These are phyloP conservation scores for Cairina moschata DNA, from an alignment of 2,113 vertebrate species.

Conservation along the genomic window DNA sequence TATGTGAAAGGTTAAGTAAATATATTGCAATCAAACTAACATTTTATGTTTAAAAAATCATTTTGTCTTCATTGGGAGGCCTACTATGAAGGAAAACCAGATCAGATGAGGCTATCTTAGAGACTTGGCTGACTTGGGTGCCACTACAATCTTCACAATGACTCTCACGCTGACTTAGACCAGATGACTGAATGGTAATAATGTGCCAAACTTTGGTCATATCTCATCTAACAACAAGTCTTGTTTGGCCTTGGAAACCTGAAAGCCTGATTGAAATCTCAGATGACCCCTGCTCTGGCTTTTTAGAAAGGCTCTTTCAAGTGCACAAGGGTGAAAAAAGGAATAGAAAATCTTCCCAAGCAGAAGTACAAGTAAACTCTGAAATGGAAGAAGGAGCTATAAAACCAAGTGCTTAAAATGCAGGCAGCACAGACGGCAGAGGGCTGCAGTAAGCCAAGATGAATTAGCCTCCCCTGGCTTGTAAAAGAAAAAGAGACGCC, in stretches of 20 bases:
- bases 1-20: not conserved
- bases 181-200: not conserved
- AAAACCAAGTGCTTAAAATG: slow-evolving; percentile 16
- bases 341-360: not conserved
- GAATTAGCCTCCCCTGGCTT: slow-evolving; percentile 13
- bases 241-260: not conserved
- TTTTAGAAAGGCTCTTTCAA: not conserved
- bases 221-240: not conserved
- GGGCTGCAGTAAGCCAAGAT: slow-evolving; percentile 27
- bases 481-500: slow-evolving; percentile 9
- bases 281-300: not conserved
- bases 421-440: slow-evolving; percentile 33
- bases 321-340: not conserved
- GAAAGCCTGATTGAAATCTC: not conserved
- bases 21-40: not conserved
- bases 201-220: not conserved
- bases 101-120: not conserved
- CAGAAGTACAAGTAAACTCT: not conserved
- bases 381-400: not conserved
- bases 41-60: not conserved
- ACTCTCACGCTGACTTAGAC: not conserved
- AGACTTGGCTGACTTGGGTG: not conserved
- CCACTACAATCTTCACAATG: not conserved
- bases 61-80: not conserved
- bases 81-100: not conserved